phyloP scores from a whole-genome alignment of 2,888 invertebrate genomes.

The Agonopterix heracliana region DNA sequence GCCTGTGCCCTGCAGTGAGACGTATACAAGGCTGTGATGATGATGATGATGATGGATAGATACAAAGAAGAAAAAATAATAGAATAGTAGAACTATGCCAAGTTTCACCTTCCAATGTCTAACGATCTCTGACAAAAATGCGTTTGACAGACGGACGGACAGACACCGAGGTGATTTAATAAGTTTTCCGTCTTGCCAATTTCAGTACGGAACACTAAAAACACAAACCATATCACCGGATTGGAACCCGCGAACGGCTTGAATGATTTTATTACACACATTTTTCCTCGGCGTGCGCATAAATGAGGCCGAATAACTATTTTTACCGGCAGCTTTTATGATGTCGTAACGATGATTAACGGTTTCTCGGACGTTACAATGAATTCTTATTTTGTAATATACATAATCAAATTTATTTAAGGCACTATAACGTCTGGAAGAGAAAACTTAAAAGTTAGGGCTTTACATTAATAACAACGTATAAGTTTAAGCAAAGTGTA shows the following conservation, averaged over 20 bases:
- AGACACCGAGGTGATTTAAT: no score
- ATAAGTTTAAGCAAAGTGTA: no score
- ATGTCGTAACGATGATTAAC: slow-evolving; percentile 22
- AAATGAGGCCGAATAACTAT: slow-evolving; percentile 16
- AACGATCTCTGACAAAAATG: no score
- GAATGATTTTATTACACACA: slow-evolving; percentile 11
- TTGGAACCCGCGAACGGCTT: slow-evolving; percentile 1
- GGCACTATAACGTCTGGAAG: not conserved
- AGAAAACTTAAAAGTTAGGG: not conserved
- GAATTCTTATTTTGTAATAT: slow-evolving; percentile 8
- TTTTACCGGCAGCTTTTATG: slow-evolving; percentile 13
- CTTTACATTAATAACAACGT: no score
- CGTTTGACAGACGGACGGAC: no score
- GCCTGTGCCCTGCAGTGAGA: no score
- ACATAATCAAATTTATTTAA: not conserved
- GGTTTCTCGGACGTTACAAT: slow-evolving; percentile 7
- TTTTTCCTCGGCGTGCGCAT: slow-evolving; percentile 9
- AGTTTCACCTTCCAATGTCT: no score
- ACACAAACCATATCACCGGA: not conserved
- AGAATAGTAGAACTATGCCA: no score
- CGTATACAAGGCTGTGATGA: no score
- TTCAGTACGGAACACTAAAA: not conserved
- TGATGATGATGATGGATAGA: no score
- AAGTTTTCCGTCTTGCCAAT: not conserved
- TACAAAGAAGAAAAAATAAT: no score